Evolutionary conservation across 2,113 vertebrate genomes (phyloP).

Genomic region (Archilochus colubris): DNA sequence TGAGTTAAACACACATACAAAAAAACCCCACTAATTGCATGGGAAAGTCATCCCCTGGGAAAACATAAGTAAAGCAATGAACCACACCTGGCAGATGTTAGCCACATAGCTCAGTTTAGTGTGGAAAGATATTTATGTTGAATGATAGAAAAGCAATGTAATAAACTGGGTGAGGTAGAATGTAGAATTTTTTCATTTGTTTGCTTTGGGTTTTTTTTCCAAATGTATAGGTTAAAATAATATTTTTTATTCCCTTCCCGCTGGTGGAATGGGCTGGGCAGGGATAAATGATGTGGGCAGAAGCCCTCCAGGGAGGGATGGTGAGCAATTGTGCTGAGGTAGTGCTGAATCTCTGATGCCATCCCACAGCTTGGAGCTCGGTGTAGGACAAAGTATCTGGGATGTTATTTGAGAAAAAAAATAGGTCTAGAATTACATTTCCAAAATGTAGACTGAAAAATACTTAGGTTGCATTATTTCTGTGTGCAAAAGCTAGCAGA

Average conservation of each 20-base stretch:
- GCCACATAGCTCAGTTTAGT: background rate
- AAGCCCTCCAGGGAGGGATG: background rate
- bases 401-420: background rate
- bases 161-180: background rate
- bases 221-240: background rate
- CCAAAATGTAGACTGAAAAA: background rate
- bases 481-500: background rate
- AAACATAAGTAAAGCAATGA: background rate
- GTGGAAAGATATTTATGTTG: background rate
- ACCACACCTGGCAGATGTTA: slow-evolving; percentile 11
- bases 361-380: background rate
- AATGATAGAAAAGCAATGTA: background rate
- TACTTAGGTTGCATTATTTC: background rate
- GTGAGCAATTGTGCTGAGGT: background rate
- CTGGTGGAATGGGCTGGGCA: background rate
- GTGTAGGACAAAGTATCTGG: background rate
- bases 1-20: background rate
- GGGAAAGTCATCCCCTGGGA: background rate
- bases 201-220: background rate
- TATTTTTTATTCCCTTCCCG: background rate
- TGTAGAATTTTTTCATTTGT: background rate
- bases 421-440: background rate
- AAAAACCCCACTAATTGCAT: background rate
- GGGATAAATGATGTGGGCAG: background rate
- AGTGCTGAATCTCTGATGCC: background rate